Evolutionary conservation across 2,888 invertebrate species (phyloP), one percentile per base, ranked within the genome.

Genomic region (Anodontia alba): DNA sequence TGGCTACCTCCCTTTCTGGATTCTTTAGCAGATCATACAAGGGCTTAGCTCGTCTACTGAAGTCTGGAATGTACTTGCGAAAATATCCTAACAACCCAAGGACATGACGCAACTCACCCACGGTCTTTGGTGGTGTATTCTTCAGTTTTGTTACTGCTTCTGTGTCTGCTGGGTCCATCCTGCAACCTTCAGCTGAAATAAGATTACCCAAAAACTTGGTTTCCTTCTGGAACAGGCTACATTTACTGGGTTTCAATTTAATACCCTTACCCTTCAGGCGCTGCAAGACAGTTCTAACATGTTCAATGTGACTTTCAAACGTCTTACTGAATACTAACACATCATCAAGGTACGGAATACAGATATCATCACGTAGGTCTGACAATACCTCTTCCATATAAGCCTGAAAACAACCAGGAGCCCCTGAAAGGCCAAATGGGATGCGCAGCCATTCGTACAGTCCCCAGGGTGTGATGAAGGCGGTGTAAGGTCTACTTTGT

Each of bases 181-280:
- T 29, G 33, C 69, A 68, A 0, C 83, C 83, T 20, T 82, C 67
- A 1, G 70, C 72, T 23, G 80, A 72, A 42, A 84, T 57, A 43
- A 78, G 36, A 31, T 82, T 80, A 2, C 86, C 82, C 0, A 87
- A 46, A 42, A 73, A 82, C 3, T 43, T 67, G 0, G 76, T 80
- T 26, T 80, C 57, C 12, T 26, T 0, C 15, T 46, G 15, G 73
- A 78, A 82, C 12, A 85, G 46, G 17, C 26, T 36, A 71, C 78
- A 82, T 38, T 86, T 86, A 1, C 17, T 23, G 2, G 76, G 76
- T 38, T 86, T 82, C 17, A 87, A 67, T 54, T 84, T 87, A 23
- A 83, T 42, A 15, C 82, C 76, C 2, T 57, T 73, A 15, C 72
- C 71, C 1, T 26, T 23, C 1, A 86, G 29, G 0, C 77, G 12